A percentile compares a stretch with the other conserved stretches of the same genome.
phyloP scores from a whole-genome alignment of 2,113 vertebrate species.

The Ammodramus savannarum region DNA sequence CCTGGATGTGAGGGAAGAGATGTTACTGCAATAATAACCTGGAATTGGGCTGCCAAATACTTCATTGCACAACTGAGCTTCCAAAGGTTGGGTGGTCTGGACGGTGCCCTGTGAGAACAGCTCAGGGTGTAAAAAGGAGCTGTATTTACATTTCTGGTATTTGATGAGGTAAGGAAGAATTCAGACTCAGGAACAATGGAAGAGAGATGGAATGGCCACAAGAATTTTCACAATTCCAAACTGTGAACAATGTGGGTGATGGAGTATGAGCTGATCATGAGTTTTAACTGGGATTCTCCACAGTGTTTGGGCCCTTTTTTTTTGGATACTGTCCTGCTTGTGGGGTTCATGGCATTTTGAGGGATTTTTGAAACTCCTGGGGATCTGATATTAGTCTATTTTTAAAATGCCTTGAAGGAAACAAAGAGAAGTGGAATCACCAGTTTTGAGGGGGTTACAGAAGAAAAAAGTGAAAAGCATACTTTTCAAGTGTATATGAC shows the following conservation, averaged over 20 bases:
- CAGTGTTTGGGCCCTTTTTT: accelerated
- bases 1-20: background rate
- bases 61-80: background rate
- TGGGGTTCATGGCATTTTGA: background rate
- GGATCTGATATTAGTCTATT: background rate
- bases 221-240: background rate
- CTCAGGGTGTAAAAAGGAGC: background rate
- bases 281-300: background rate
- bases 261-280: background rate
- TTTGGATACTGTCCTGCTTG: background rate
- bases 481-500: background rate
- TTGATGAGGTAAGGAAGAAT: background rate
- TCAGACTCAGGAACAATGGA: background rate
- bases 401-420: background rate
- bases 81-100: background rate
- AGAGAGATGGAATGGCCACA: background rate
- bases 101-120: background rate
- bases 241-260: background rate
- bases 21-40: background rate
- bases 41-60: background rate
- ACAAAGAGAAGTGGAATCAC: background rate
- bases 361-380: background rate
- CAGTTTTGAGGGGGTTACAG: background rate
- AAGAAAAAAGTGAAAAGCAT: background rate
- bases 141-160: background rate